phyloP scores from a whole-genome alignment of 2,888 invertebrate genomes.

The Phaedon cochleariae region DNA sequence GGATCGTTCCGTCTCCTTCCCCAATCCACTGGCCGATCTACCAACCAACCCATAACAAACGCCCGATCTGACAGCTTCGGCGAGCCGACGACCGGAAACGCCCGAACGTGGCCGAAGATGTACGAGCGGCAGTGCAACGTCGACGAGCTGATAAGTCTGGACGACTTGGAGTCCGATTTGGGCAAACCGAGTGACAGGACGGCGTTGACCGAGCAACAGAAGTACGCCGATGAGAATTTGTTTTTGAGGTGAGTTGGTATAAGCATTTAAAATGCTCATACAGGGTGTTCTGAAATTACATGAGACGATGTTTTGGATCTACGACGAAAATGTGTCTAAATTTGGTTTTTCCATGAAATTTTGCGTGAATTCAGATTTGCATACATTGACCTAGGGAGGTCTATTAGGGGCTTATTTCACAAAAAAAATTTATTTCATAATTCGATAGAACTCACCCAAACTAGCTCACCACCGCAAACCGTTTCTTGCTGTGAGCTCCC shows the following conservation, averaged over 20 bases:
- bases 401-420: no score
- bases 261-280: background rate
- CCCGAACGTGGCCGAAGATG: constrained; percentile 50
- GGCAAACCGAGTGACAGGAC: constrained; percentile 51
- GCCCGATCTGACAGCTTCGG: constrained; percentile 26
- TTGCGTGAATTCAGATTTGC: no score
- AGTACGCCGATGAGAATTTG: constrained; percentile 78
- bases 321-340: background rate
- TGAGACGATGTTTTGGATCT: no score
- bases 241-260: constrained; percentile 62
- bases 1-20: constrained; percentile 81
- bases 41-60: constrained; percentile 57
- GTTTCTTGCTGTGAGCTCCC: no score
- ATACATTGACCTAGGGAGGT: no score
- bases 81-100: constrained; percentile 19
- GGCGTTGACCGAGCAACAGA: constrained; percentile 62
- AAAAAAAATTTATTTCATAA: no score
- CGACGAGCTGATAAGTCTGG: constrained; percentile 58
- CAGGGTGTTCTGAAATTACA: background rate
- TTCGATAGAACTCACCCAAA: no score
- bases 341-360: background rate
- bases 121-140: constrained; percentile 64
- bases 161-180: constrained; percentile 54
- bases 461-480: no score
- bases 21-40: constrained; percentile 68